phyloP scores from a whole-genome alignment of 2,888 invertebrate genomes.

The Conus canariensis region DNA sequence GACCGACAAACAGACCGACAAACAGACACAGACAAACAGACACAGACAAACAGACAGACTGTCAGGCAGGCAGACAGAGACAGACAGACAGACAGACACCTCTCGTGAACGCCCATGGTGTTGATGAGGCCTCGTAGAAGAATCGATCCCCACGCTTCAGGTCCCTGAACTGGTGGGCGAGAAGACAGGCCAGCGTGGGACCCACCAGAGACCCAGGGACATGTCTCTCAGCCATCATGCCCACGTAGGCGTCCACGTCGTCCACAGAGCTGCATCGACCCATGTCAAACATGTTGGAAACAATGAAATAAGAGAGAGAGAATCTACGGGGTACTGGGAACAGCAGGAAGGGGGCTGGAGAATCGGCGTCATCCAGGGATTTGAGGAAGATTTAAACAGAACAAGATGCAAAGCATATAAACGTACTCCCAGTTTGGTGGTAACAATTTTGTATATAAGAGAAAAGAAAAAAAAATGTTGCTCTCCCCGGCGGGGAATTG shows the following conservation, averaged over 20 bases:
- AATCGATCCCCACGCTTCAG: slow-evolving; percentile 34
- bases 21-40: not conserved
- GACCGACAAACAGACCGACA: no score
- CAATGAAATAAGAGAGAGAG: no score
- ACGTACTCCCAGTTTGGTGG: no score
- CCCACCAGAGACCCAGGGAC: slow-evolving; percentile 14
- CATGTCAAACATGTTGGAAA: not conserved
- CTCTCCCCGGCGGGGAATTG: slow-evolving; percentile 52
- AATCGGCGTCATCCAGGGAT: no score
- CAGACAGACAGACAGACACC: not conserved
- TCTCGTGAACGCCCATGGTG: not conserved
- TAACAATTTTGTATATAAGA: no score
- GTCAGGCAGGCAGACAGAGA: not conserved
- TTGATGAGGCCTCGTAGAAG: slow-evolving; percentile 26
- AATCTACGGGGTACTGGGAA: no score
- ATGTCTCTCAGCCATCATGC: slow-evolving; percentile 1
- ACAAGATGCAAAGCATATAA: no score
- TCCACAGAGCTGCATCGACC: not conserved
- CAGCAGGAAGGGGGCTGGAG: no score
- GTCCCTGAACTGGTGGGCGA: slow-evolving; percentile 33
- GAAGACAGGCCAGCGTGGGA: slow-evolving; percentile 33
- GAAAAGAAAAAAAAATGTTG: not conserved
- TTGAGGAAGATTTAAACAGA: no score
- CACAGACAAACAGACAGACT: not conserved
- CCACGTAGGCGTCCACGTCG: slow-evolving; percentile 35